Base-by-base conservation (phyloP, 2,888 invertebrate species). In the Bembecia ichneumoniformis region DNA sequence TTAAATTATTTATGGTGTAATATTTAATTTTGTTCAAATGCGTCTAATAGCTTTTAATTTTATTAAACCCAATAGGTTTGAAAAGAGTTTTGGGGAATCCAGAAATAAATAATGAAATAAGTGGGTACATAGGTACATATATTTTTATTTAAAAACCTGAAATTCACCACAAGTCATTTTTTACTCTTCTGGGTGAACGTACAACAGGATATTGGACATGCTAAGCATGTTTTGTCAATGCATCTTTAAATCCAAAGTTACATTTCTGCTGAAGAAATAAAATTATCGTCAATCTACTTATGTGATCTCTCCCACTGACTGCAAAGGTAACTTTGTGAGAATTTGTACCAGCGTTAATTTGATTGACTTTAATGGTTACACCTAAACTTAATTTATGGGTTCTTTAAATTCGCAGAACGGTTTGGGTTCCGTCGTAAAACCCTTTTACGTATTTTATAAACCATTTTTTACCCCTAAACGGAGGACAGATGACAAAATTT, bases 391-490 rank as follows among this genome's bases (percentile, higher is more conserved):
- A 77, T 82, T 82, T 83, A 82, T 77, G 71, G 28, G 66, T 65
- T 64, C 57, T 64, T 53, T 62, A 61, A 77, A 79, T 84, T 84
- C 84, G 79, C 81, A 64, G 83, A 83, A 86, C 70, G 64, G 52
- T 59, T 64, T 28, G 28, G 71, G 71, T 74, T 71, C 71, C 72
- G 68, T 69, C 59, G 52, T 68, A 66, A 70, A 68, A 70, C 66
- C 73, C 72, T 67, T 75, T 78, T 68, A 51, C 51, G 52, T 65
- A 60, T 70, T 71, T 71, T 72, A 69, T 62, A 58, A 52, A 55
- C 47, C 52, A 56, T 55, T 66, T 56, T 62, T 63, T 61, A 57
- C 55, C 52, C 52, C 53, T 50, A 59, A 59, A 54, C 51, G 55
- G 54, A 59, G 56, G 68, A 62, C 66, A 66, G 61, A 58, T 69